Evolutionary conservation across 1,140 invertebrate genomes (phyloP).

Genomic region (Parasteatoda tepidariorum): DNA sequence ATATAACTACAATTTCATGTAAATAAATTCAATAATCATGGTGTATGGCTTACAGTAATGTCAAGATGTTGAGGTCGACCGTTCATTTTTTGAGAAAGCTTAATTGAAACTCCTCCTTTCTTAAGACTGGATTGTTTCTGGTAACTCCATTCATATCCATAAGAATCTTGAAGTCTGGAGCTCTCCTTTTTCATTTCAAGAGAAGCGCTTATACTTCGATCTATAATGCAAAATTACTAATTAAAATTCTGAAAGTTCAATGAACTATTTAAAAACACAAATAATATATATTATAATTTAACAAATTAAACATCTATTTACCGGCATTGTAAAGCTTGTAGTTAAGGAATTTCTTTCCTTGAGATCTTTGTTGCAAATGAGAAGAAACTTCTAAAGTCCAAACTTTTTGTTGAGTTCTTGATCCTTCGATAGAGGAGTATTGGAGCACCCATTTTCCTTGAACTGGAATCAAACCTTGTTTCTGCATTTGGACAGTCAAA

Average conservation of each 20-base stretch:
- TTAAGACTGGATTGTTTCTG: neutral
- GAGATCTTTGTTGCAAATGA: neutral
- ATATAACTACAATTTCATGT: neutral
- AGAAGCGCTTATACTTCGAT: constrained; percentile 13
- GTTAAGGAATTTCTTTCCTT: neutral
- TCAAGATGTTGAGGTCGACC: neutral
- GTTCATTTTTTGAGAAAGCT: neutral
- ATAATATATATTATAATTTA: neutral
- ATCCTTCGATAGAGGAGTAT: neutral
- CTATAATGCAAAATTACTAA: constrained; percentile 19
- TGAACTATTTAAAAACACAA: neutral
- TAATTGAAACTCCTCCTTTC: constrained; percentile 3
- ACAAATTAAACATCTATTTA: neutral
- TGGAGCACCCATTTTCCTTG: neutral
- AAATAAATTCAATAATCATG: neutral
- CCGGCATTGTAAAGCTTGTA: constrained; percentile 32
- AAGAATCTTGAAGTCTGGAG: neutral
- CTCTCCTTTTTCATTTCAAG: neutral
- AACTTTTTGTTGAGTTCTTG: neutral
- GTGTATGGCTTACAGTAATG: constrained; percentile 20
- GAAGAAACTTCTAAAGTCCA: neutral
- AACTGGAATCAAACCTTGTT: neutral
- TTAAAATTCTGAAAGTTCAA: too few relatives aligned
- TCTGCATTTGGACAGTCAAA: neutral
- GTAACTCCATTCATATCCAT: constrained; percentile 29